Conservation (phyloP, 2,113 vertebrate genomes). For the Chaetodon trifascialis region DNA sequence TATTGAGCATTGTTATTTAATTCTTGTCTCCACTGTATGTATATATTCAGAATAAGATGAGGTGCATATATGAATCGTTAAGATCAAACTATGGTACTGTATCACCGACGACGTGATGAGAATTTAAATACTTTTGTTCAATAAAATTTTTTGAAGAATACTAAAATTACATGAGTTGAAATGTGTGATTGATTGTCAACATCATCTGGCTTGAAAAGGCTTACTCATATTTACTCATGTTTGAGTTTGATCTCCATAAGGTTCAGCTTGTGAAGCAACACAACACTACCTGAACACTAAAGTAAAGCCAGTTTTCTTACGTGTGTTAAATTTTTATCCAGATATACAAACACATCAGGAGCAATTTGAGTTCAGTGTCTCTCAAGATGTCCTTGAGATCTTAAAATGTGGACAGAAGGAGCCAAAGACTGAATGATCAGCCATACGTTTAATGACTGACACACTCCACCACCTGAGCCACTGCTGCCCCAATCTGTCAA, state of each 20-base stretch:
- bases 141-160: conserved; percentile 85
- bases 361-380: neutral
- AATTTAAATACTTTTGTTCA: conserved; percentile 87
- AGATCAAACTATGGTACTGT: conserved; percentile 84
- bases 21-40: conserved; percentile 86
- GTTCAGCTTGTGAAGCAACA: neutral
- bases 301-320: neutral
- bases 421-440: neutral
- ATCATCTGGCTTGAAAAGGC: neutral
- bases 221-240: neutral
- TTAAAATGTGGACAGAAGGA: neutral
- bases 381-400: conserved; percentile 1
- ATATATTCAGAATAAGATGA: conserved; percentile 81
- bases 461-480: neutral
- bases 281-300: neutral
- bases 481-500: neutral
- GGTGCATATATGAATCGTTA: conserved; percentile 82
- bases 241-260: no score
- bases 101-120: conserved; percentile 83
- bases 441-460: neutral
- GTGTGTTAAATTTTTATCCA: neutral
- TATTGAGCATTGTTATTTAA: conserved; percentile 87
- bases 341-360: neutral
- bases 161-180: conserved; percentile 1
- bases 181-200: neutral